Base-by-base conservation (phyloP, 2,797 vertebrate genomes). In the Etheostoma nigrum region DNA sequence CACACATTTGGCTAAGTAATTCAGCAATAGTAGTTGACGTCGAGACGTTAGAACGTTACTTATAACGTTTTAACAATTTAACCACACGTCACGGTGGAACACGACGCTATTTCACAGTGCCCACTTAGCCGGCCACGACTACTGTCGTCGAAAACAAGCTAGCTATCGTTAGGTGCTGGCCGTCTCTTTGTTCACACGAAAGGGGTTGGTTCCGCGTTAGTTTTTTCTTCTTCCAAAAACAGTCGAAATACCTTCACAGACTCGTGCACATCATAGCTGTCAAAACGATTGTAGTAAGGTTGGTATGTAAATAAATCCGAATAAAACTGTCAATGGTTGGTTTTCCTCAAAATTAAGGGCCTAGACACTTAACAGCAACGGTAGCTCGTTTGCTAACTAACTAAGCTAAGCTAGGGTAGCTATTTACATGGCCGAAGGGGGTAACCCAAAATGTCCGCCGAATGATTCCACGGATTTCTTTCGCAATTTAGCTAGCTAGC, bases 391-490 rank as follows among this genome's bases (percentile, higher is more conserved):
- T 44, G 84, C 78, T 86, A 85, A 70, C 57, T 13, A 23, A 23
- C 21, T 23, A 23, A 23, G 21, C 21, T 23, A 71, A 52, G 82
- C 84, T 74, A 57, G 6, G 18, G 52, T 90, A 90, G 91, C 81
- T 91, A 84, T 88, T 86, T 91, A 87, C 89, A 85, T 79, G 89
- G 90, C 83, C 83, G 86, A 74, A 77, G 75, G 76, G 76, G 81
- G 86, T 72, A 83, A 83, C 84, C 86, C 91, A 96, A 96, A 95
- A 96, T 96, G 95, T 96, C 95, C 93, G 95, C 95, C 94, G 76
- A 61, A 23, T 42, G 77, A 79, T 83, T 86, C 53, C 58, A 40
- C 59, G 13, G 61, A 72, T 79, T 84, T 87, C 23, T 83, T 79
- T 90, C 63, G 59, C 75, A 11, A 3, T 33, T 15, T 54, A 40